These are phyloP conservation scores for Setophaga kirtlandii DNA, from an alignment of 2,113 vertebrate species.

Conservation along the genomic window DNA sequence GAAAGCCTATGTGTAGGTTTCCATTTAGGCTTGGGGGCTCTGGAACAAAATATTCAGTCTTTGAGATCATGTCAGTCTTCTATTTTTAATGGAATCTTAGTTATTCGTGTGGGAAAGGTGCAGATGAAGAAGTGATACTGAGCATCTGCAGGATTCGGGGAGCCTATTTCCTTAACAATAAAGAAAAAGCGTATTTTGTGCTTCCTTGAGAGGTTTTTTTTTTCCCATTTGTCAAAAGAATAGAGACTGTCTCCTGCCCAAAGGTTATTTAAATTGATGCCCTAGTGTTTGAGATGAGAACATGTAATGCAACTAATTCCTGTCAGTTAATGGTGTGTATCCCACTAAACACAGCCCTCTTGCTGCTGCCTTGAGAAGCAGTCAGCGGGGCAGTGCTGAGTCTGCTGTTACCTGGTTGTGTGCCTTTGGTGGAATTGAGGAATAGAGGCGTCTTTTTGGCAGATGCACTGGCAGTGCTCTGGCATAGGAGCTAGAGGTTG, in stretches of 20 bases:
- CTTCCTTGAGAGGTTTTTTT: not conserved
- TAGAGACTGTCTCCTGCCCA: not conserved
- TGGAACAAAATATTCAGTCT: slow-evolving; percentile 1
- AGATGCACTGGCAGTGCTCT: not conserved
- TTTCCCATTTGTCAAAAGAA: not conserved
- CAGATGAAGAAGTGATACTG: not conserved
- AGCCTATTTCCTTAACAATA: not conserved
- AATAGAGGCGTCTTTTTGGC: not conserved
- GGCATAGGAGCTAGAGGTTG: not conserved
- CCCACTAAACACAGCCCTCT: not conserved
- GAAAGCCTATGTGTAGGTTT: not conserved
- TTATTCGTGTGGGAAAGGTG: not conserved
- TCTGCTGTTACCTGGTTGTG: not conserved
- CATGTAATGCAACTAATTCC: not conserved
- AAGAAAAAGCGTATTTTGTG: not conserved
- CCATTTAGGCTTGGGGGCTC: not conserved
- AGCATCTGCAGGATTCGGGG: not conserved
- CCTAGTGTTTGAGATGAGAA: not conserved
- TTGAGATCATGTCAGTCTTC: not conserved
- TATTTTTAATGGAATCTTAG: not conserved
- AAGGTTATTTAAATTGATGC: slow-evolving; percentile 2
- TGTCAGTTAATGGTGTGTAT: not conserved
- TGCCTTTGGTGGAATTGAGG: not conserved
- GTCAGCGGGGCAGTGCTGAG: accelerated
- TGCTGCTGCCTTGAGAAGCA: not conserved